These are phyloP conservation scores for Spinibarbus caldwelli DNA, from an alignment of 2,797 vertebrate species.

Conservation along the genomic window DNA sequence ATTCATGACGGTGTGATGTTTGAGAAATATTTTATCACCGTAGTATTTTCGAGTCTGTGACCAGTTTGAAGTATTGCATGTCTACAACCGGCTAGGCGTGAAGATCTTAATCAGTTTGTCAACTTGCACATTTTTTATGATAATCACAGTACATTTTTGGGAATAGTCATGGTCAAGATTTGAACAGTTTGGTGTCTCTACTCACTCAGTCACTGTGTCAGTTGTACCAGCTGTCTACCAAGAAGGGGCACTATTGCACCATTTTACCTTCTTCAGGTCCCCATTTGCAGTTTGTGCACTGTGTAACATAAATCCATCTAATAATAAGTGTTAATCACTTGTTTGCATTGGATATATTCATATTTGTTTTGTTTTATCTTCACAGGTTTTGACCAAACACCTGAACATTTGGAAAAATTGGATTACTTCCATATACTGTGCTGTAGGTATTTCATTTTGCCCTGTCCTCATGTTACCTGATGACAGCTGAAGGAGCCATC, in stretches of 20 bases:
- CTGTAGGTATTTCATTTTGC: slow-evolving; percentile 35
- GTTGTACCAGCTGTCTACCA: slow-evolving; percentile 73
- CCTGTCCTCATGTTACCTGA: slow-evolving; percentile 51
- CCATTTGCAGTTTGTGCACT: slow-evolving; percentile 10
- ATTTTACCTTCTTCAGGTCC: slow-evolving; percentile 30
- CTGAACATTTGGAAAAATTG: neutral
- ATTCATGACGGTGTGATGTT: slow-evolving; percentile 64
- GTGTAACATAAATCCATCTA: neutral
- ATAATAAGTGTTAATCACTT: neutral
- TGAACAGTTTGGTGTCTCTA: slow-evolving; percentile 34
- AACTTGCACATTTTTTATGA: neutral
- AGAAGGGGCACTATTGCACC: slow-evolving; percentile 65
- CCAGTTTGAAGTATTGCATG: slow-evolving; percentile 10
- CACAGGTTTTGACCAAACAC: slow-evolving; percentile 22
- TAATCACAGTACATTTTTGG: neutral
- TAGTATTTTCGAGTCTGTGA: slow-evolving; percentile 18
- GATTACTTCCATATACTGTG: neutral
- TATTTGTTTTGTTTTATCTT: slow-evolving; percentile 11
- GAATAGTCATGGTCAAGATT: slow-evolving; percentile 15
- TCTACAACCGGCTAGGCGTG: neutral
- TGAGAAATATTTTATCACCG: slow-evolving; percentile 30
- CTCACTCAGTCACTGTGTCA: slow-evolving; percentile 45
- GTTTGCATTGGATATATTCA: slow-evolving; percentile 2
- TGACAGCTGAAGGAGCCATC: neutral
- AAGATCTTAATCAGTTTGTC: neutral